These are phyloP conservation scores for Sinonovacula constricta DNA, from an alignment of 1,140 invertebrate species.

Conservation along the genomic window DNA sequence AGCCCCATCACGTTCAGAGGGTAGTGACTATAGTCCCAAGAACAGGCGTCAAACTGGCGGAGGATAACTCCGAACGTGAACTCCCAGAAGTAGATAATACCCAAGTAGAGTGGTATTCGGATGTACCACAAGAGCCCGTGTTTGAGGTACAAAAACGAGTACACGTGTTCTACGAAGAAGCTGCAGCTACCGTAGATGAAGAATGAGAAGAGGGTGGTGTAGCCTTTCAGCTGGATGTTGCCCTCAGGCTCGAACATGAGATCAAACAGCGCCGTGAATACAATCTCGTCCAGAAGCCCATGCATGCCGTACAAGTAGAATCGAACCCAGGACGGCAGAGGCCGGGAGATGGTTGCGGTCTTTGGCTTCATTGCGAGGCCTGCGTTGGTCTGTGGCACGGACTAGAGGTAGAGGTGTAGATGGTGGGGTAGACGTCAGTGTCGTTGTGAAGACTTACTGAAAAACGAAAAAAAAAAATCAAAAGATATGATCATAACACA, in stretches of 20 bases:
- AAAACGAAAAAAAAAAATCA: no score
- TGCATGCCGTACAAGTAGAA: constrained; percentile 81
- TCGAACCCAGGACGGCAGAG: constrained; percentile 66
- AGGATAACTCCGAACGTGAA: constrained; percentile 77
- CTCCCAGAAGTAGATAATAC: constrained; percentile 79
- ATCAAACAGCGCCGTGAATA: constrained; percentile 81
- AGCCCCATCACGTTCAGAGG: constrained; percentile 78
- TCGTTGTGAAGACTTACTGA: no score
- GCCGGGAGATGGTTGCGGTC: constrained; percentile 17
- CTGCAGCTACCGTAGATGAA: constrained; percentile 80
- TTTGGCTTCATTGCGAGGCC: background rate
- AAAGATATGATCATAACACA: no score
- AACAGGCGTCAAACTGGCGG: constrained; percentile 79
- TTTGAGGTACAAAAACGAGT: constrained; percentile 59
- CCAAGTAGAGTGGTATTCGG: constrained; percentile 77
- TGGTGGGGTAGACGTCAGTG: no score
- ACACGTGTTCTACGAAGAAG: constrained; percentile 78
- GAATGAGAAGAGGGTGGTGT: constrained; percentile 79
- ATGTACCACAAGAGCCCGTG: constrained; percentile 57
- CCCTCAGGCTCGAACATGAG: constrained; percentile 74
- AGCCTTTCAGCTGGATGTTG: constrained; percentile 78
- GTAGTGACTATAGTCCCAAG: constrained; percentile 81
- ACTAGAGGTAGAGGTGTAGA: no score
- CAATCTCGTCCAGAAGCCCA: constrained; percentile 80
- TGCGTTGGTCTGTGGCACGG: no score